Evolutionary conservation across 37 sponge, comb jelly and placozoan species (phyloP).

Genomic region (Tethya wilhelma): DNA sequence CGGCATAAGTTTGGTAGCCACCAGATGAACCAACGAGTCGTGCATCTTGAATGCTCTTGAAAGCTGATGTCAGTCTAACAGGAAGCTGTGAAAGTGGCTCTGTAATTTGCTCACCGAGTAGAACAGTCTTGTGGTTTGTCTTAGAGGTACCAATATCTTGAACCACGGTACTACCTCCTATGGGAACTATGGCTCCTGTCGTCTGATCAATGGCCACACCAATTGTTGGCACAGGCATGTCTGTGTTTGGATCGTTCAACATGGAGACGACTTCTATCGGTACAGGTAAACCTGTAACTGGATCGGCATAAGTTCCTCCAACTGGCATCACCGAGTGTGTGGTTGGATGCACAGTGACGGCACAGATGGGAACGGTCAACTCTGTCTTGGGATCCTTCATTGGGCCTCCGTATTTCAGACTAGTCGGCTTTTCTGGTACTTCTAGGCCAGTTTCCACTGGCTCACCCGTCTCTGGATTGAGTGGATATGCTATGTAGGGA

Average conservation of each 20-base stretch:
- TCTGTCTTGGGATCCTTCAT: constrained; percentile 9
- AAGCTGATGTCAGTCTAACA: not conserved
- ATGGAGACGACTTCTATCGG: not conserved
- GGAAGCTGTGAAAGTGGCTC: constrained; percentile 2
- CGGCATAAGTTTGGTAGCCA: not conserved
- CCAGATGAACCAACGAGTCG: not conserved
- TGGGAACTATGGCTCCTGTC: not conserved
- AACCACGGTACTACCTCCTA: not conserved
- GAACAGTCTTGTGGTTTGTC: not conserved
- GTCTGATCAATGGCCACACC: not conserved
- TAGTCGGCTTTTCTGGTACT: not conserved
- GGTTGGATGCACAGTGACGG: constrained; percentile 4
- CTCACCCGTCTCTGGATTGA: constrained; percentile 7
- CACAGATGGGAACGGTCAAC: constrained; percentile 8
- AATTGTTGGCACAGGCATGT: not conserved
- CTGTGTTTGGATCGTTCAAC: not conserved
- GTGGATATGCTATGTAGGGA: constrained; percentile 4
- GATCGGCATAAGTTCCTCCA: constrained; percentile 5
- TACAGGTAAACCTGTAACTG: not conserved
- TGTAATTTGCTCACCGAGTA: not conserved
- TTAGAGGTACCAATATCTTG: not conserved
- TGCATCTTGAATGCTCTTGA: not conserved
- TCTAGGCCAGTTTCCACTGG: not conserved
- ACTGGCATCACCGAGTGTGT: not conserved
- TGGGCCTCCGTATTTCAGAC: not conserved